These are phyloP conservation scores for Phoeniculus purpureus DNA, from an alignment of 2,797 vertebrate genomes.

Conservation along the genomic window DNA sequence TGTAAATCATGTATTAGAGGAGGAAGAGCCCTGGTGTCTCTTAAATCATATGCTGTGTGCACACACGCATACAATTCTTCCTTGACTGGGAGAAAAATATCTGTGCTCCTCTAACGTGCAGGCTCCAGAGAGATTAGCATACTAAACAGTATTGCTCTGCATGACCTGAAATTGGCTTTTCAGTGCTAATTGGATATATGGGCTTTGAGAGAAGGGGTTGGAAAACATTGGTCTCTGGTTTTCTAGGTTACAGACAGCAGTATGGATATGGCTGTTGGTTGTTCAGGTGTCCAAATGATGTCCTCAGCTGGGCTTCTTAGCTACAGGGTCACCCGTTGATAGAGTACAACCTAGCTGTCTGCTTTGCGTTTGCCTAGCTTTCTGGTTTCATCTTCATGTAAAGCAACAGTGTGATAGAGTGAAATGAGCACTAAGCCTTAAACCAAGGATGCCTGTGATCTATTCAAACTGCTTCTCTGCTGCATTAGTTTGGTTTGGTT, in stretches of 20 bases:
- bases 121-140: constrained; percentile 47
- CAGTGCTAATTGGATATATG: constrained; percentile 44
- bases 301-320: background rate
- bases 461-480: background rate
- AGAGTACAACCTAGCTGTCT: background rate
- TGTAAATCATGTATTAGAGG: constrained; percentile 51
- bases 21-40: constrained; percentile 30
- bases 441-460: background rate
- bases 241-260: background rate
- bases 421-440: background rate
- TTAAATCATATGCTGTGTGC: background rate
- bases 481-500: background rate
- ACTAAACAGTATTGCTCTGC: constrained; percentile 36
- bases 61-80: background rate
- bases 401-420: background rate
- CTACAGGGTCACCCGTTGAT: background rate
- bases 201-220: background rate
- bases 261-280: background rate
- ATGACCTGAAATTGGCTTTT: constrained; percentile 42
- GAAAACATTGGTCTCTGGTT: background rate
- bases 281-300: background rate
- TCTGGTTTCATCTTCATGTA: background rate
- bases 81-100: constrained; percentile 31
- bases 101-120: background rate
- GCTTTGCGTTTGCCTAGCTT: background rate